Conservation (phyloP, 2,888 invertebrate species). For the Diadromus collaris region DNA sequence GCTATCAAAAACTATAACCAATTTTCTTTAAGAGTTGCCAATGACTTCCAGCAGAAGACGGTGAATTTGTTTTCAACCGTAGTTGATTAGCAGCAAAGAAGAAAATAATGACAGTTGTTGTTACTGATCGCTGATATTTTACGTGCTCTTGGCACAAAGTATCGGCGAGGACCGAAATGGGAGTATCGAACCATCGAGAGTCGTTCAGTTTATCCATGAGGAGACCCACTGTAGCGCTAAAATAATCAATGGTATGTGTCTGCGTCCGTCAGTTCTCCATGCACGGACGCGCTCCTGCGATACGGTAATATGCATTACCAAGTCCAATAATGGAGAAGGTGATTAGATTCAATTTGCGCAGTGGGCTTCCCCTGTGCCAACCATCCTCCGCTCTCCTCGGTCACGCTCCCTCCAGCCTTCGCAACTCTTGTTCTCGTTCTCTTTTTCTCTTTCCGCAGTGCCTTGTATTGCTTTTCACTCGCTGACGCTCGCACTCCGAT, state of each 20-base stretch:
- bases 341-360: conserved; percentile 62
- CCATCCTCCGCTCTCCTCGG: not conserved
- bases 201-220: not conserved
- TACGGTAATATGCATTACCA: not conserved
- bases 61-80: too few relatives aligned
- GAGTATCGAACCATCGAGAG: not conserved
- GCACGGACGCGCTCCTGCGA: not conserved
- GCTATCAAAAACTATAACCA: too few relatives aligned
- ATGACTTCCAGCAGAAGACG: too few relatives aligned
- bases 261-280: conserved; percentile 1
- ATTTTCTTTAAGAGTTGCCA: too few relatives aligned
- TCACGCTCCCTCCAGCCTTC: conserved; percentile 6
- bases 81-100: too few relatives aligned
- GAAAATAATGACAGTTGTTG: too few relatives aligned
- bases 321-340: conserved; percentile 25
- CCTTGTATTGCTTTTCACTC: conserved; percentile 45
- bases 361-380: conserved; percentile 28
- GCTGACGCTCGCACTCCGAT: conserved; percentile 40
- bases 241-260: not conserved
- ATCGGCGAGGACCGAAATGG: too few relatives aligned
- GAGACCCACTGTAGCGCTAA: not conserved
- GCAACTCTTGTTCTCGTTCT: conserved; percentile 2
- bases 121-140: too few relatives aligned
- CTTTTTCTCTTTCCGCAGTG: conserved; percentile 6
- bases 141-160: too few relatives aligned